Base-by-base conservation (phyloP, 2,797 vertebrate species). In the Megalops cyprinoides region DNA sequence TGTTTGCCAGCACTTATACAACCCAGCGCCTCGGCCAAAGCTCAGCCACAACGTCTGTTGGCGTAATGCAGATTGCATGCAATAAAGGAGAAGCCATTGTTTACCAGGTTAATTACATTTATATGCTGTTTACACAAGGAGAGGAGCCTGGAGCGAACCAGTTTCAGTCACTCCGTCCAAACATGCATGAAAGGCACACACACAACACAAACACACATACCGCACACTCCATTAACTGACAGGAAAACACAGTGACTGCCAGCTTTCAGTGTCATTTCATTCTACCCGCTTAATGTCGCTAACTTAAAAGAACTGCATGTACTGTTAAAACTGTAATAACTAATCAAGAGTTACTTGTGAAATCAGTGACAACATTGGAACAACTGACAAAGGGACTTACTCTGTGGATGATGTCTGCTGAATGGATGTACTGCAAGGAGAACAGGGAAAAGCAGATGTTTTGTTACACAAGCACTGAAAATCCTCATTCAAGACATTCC, bases 321-420 rank as follows among this genome's bases (percentile, higher is more conserved):
- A 39, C 37, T 42, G 34, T 18, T 7, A 69, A 23, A 69, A 15
- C 69, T 44, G 18, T 6, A 0, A 23, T 12, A n/a, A 25, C n/a
- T 48, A 5, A 46, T 18, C 14, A 74, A 9, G 20, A 18, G 12
- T 73, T 10, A 7, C 69, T 25, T n/a, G n/a, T 46, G 42, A 25
- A 44, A 73, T 46, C 23, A 46, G 69, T n/a, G 69, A n/a, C 2
- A 4, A 37, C 3, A 44, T 25, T 37, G 37, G 2, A 20, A 69
- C 55, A 25, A 20, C 12, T 37, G 25, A 15, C 10, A 51, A 62
- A 55, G 0, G 82, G 83, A 98, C 97, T 96, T 92, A 99, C 98
- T 93, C 98, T 96, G 93, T 99, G 98, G 88, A 99, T 98, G 88
- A 99, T 99, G 84, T 96, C 98, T 83, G 98, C 98, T 83, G 98